Conservation (phyloP, 2,797 vertebrate species). For the Sebastes wilsoni region DNA sequence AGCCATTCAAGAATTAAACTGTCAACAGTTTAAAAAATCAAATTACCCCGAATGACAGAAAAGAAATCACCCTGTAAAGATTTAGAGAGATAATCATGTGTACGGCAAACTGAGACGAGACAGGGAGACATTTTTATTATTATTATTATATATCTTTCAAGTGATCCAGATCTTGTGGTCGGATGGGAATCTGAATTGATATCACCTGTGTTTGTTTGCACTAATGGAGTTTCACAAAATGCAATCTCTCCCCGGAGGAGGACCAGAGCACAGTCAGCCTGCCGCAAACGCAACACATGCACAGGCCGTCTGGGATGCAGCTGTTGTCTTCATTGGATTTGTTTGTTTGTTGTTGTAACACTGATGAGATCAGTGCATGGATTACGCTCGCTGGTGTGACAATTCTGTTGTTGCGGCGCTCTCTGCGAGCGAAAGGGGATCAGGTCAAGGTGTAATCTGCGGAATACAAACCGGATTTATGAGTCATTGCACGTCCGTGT, state of each 20-base stretch:
- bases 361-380: conserved; percentile 43
- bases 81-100: conserved; percentile 29
- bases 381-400: conserved; percentile 17
- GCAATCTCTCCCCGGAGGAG: conserved; percentile 8
- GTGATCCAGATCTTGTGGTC: background rate
- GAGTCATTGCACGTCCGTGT: conserved; percentile 42
- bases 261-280: background rate
- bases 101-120: conserved; percentile 6
- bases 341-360: conserved; percentile 34
- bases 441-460: conserved; percentile 39
- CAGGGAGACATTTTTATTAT: background rate
- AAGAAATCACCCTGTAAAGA: conserved; percentile 4
- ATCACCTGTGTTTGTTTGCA: conserved; percentile 50
- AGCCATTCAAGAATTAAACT: conserved; percentile 52
- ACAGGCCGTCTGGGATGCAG: conserved; percentile 25
- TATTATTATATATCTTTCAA: conserved; percentile 24
- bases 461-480: conserved; percentile 35
- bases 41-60: conserved; percentile 33
- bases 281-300: background rate
- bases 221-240: conserved; percentile 32
- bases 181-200: conserved; percentile 29
- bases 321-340: conserved; percentile 28
- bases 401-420: conserved; percentile 12
- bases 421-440: background rate
- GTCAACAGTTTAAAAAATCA: conserved; percentile 57